Evolutionary conservation across 2,888 invertebrate genomes (phyloP).

Genomic region (Pristionchus mayeri): DNA sequence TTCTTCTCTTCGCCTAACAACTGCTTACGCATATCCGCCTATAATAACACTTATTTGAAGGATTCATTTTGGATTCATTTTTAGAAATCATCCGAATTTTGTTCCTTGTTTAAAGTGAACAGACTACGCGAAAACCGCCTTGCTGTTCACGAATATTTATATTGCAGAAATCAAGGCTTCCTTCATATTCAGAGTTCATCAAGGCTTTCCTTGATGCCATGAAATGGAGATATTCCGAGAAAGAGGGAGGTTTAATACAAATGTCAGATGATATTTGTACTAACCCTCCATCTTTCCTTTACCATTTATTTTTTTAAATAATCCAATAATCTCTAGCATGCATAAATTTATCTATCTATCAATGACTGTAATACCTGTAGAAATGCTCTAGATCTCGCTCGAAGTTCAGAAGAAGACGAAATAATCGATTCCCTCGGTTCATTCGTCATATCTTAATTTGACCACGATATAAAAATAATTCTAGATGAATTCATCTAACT

Average conservation of each 20-base stretch:
- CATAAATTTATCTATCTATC: neutral
- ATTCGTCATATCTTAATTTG: neutral
- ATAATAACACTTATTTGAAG: neutral
- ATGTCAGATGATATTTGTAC: too few relatives aligned
- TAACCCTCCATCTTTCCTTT: too few relatives aligned
- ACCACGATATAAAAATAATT: neutral
- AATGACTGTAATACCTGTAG: slow-evolving; percentile 47
- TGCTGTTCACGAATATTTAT: too few relatives aligned
- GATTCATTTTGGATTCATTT: neutral
- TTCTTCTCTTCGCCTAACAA: slow-evolving; percentile 57
- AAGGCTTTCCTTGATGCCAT: too few relatives aligned
- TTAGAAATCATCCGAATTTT: neutral
- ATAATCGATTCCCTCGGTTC: neutral
- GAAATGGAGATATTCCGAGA: too few relatives aligned
- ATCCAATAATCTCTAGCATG: too few relatives aligned
- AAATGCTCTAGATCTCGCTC: slow-evolving; percentile 58
- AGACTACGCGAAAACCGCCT: too few relatives aligned
- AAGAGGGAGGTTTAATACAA: too few relatives aligned
- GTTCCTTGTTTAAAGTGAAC: too few relatives aligned
- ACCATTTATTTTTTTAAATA: too few relatives aligned
- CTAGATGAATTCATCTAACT: neutral
- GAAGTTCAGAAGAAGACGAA: slow-evolving; percentile 55
- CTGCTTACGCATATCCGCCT: slow-evolving; percentile 68
- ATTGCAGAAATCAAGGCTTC: too few relatives aligned
- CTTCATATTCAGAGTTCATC: too few relatives aligned